Base-by-base conservation (phyloP, 2,888 invertebrate genomes). In the Agonopterix alstromeriana region DNA sequence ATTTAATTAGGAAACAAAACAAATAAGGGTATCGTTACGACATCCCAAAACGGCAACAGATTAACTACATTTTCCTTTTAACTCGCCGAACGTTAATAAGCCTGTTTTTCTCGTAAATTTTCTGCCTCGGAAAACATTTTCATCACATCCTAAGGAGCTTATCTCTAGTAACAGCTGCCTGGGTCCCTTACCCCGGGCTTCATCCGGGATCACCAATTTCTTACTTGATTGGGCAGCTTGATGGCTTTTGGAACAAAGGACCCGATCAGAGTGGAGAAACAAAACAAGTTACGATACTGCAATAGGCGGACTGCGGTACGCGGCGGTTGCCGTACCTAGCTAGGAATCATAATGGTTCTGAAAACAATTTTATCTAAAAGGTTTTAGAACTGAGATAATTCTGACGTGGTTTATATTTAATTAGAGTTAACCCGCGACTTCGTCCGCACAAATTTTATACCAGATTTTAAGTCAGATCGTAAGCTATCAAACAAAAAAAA, bases 171-270 rank as follows among this genome's bases (percentile, higher is more conserved):
- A 72, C 81, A 77, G 75, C 63, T 70, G 64, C 66, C 57, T 66
- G 58, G 61, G 67, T 69, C 67, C 62, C 68, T 61, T 59, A 56
- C 27, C 27, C 56, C 52, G 56, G 58, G 62, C 62, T 69, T 68
- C 65, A 67, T 60, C 55, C 65, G 71, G 76, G 78, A 81, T 79
- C 80, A 79, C 77, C 84, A 83, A 86, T 86, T 85, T 86, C 82
- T 82, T 86, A 84, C 82, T 83, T 83, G 82, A 85, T 83, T 84
- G 78, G 77, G 70, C 76, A 67, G 67, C 66, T 65, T 84, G 84
- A 87, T 87, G 79, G 85, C 74, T 82, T 83, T 77, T 57, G 63
- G 73, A 77, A 83, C 83, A 85, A 85, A 79, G 73, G 71, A 73
- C 68, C 56, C 58, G 64, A 62, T 67, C 61, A 55, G 53, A 66